phyloP scores from a whole-genome alignment of 2,113 vertebrate genomes.

The Megalops atlanticus region DNA sequence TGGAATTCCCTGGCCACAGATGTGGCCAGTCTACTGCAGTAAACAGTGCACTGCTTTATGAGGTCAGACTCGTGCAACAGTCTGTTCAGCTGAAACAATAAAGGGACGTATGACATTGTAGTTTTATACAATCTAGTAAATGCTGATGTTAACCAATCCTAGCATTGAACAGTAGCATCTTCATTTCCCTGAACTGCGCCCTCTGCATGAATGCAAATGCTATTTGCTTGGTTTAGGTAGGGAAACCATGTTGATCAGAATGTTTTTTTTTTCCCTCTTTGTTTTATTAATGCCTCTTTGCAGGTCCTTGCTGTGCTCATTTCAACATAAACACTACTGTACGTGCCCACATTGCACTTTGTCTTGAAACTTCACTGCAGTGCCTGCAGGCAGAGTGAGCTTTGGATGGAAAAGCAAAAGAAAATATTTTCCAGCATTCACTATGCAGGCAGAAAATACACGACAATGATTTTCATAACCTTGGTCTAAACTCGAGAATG shows the following conservation, averaged over 20 bases:
- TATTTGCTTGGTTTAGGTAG: background rate
- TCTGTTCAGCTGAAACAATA: background rate
- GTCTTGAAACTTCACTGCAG: background rate
- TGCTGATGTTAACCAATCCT: background rate
- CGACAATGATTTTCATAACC: background rate
- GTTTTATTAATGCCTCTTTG: constrained; percentile 21
- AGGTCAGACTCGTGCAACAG: background rate
- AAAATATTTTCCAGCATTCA: background rate
- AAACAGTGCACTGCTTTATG: background rate
- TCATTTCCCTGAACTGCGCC: background rate
- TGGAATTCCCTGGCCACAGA: too few relatives aligned
- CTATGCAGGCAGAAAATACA: background rate
- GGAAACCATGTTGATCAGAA: background rate
- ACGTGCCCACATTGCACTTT: background rate
- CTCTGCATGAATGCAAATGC: background rate
- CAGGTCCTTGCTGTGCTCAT: constrained; percentile 26
- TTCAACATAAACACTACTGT: constrained; percentile 4
- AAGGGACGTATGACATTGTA: background rate
- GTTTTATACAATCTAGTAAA: background rate
- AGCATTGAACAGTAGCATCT: background rate
- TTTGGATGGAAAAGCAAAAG: background rate
- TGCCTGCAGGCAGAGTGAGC: background rate
- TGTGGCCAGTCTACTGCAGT: background rate
- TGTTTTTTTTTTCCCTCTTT: background rate
- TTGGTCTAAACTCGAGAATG: background rate